These are phyloP conservation scores for Neostethus bicornis DNA, from an alignment of 2,797 vertebrate genomes.

Conservation along the genomic window DNA sequence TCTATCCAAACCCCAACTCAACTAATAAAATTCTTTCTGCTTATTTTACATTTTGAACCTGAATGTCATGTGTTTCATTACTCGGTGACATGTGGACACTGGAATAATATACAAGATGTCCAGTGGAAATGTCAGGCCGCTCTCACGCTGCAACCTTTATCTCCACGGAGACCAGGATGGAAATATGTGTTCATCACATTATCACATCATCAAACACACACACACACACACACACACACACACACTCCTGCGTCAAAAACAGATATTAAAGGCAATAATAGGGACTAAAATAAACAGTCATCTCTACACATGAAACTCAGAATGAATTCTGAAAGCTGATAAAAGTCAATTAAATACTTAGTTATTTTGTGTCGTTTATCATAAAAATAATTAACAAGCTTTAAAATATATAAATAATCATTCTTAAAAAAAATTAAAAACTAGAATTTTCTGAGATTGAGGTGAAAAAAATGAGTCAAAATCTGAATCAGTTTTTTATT, in stretches of 20 bases:
- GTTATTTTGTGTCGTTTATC: too few relatives aligned
- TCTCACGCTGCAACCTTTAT: constrained; percentile 69
- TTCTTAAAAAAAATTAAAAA: too few relatives aligned
- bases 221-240: too few relatives aligned
- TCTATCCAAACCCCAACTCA: too few relatives aligned
- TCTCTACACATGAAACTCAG: neutral
- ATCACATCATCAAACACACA: constrained; percentile 54
- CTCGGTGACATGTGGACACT: constrained; percentile 53
- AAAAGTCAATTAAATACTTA: too few relatives aligned
- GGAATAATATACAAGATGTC: constrained; percentile 65
- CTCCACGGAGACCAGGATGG: constrained; percentile 58
- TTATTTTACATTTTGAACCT: constrained; percentile 71
- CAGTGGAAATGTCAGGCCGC: constrained; percentile 78
- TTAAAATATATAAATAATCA: too few relatives aligned
- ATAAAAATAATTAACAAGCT: too few relatives aligned
- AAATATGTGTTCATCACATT: constrained; percentile 59
- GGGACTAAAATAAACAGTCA: constrained; percentile 8
- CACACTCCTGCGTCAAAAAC: constrained; percentile 47
- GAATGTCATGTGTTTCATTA: constrained; percentile 82
- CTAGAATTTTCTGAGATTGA: too few relatives aligned
- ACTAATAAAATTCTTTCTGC: constrained; percentile 22
- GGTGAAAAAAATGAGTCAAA: too few relatives aligned
- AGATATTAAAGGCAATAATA: constrained; percentile 27
- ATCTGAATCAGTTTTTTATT: too few relatives aligned
- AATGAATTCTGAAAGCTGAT: too few relatives aligned